These are phyloP conservation scores for Parasteatoda tepidariorum DNA, from an alignment of 1,140 invertebrate genomes.

Conservation along the genomic window DNA sequence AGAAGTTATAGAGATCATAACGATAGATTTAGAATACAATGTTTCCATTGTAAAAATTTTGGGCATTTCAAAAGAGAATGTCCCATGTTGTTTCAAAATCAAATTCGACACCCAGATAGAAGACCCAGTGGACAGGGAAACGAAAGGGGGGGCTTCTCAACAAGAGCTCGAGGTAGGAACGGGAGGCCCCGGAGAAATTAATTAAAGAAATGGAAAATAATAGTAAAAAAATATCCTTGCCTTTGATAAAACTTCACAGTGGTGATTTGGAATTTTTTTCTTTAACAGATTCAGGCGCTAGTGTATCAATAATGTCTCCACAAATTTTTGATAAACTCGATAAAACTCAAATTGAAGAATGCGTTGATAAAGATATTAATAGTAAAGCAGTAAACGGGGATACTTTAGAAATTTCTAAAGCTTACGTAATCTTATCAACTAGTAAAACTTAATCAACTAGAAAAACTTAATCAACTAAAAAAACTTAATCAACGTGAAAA, in stretches of 20 bases:
- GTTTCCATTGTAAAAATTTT: not conserved
- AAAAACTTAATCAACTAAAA: no score
- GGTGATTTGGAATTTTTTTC: not conserved
- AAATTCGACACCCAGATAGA: not conserved
- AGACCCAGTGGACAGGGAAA: not conserved
- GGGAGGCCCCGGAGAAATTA: not conserved
- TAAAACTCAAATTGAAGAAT: not conserved
- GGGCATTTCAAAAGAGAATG: not conserved
- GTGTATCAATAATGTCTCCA: not conserved
- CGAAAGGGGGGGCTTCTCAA: not conserved
- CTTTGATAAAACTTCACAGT: not conserved
- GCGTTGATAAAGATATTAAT: not conserved
- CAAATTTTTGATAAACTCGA: not conserved
- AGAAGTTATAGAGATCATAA: no score
- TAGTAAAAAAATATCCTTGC: not conserved
- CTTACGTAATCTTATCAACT: not conserved
- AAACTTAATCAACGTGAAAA: no score
- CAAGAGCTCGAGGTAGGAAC: not conserved
- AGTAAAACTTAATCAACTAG: no score
- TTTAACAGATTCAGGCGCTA: not conserved
- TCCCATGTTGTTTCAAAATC: not conserved
- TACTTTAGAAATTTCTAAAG: not conserved
- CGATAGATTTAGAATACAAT: no score
- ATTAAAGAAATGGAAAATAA: not conserved
- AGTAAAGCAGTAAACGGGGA: not conserved